Evolutionary conservation across 2,888 invertebrate species (phyloP).

Genomic region (Parnassius apollo): DNA sequence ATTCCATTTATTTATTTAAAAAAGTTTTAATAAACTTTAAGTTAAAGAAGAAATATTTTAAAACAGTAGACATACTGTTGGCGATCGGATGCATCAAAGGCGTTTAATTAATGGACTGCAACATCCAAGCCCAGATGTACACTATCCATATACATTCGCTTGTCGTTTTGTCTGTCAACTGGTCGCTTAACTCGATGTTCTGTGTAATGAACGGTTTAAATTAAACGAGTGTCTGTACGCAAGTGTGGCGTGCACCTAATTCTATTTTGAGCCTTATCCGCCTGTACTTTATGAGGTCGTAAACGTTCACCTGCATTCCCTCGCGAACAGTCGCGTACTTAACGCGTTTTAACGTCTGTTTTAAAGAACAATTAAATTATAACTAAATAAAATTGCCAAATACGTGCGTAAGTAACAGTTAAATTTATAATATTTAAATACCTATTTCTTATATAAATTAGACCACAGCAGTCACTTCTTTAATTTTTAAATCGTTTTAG

Average conservation of each 20-base stretch:
- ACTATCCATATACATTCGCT: background rate
- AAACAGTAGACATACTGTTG: too few relatives aligned
- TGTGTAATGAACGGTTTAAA: slow-evolving; percentile 14
- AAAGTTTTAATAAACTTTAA: too few relatives aligned
- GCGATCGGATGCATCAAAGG: slow-evolving; percentile 1
- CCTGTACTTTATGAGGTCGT: slow-evolving; percentile 48
- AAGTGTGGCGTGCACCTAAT: slow-evolving; percentile 25
- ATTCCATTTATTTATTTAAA: too few relatives aligned
- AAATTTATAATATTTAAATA: too few relatives aligned
- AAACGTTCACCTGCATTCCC: slow-evolving; percentile 53
- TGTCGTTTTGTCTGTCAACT: slow-evolving; percentile 14
- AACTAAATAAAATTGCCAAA: too few relatives aligned
- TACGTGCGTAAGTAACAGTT: too few relatives aligned
- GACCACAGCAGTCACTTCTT: too few relatives aligned
- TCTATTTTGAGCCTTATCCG: slow-evolving; percentile 42
- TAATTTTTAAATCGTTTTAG: too few relatives aligned
- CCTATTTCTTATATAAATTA: too few relatives aligned
- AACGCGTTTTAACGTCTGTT: background rate
- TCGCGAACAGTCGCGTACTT: slow-evolving; percentile 35
- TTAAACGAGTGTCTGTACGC: slow-evolving; percentile 15
- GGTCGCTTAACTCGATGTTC: slow-evolving; percentile 1
- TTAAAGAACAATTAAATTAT: too few relatives aligned
- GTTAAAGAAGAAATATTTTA: too few relatives aligned
- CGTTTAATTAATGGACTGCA: slow-evolving; percentile 1
- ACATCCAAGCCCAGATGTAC: slow-evolving; percentile 15